A percentile compares a stretch with the other conserved stretches of the same genome.
Conservation (phyloP, 2,888 invertebrate genomes). For the Lacanobia oleracea region DNA sequence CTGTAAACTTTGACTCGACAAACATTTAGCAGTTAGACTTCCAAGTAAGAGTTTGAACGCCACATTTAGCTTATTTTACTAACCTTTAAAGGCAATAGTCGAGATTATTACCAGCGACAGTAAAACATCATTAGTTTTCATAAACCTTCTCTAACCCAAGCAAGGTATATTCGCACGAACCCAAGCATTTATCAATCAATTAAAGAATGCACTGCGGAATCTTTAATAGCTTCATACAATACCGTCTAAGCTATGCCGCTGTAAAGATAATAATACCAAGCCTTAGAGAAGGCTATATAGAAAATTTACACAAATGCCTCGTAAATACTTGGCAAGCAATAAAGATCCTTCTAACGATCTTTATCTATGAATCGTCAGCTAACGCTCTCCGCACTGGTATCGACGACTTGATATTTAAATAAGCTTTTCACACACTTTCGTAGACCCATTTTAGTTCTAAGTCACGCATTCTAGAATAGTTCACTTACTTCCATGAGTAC, state of each 20-base stretch:
- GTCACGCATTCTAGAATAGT: constrained; percentile 36
- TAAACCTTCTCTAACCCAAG: constrained; percentile 8
- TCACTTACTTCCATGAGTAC: constrained; percentile 8
- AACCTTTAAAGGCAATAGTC: background rate
- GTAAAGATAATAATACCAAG: constrained; percentile 41
- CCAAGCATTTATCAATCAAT: constrained; percentile 24
- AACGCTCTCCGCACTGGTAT: constrained; percentile 53
- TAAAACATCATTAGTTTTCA: constrained; percentile 4
- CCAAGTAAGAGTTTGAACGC: background rate
- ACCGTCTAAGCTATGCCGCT: constrained; percentile 33
- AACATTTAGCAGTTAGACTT: background rate
- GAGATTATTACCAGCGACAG: background rate
- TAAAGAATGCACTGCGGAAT: constrained; percentile 41
- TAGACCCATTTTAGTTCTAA: constrained; percentile 43
- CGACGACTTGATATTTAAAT: constrained; percentile 59
- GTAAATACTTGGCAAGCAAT: constrained; percentile 55
- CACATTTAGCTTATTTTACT: constrained; percentile 1
- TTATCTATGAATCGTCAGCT: constrained; percentile 54
- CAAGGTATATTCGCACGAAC: constrained; percentile 12
- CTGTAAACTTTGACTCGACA: background rate
- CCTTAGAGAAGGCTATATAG: constrained; percentile 30
- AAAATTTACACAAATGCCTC: constrained; percentile 48
- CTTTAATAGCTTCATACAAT: constrained; percentile 56
- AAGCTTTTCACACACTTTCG: constrained; percentile 63
- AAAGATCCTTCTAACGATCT: constrained; percentile 61